Percentiles rank a stretch among this genome's conserved stretches.
phyloP scores from a whole-genome alignment of 2,888 invertebrate species.

The Alcis repandata region DNA sequence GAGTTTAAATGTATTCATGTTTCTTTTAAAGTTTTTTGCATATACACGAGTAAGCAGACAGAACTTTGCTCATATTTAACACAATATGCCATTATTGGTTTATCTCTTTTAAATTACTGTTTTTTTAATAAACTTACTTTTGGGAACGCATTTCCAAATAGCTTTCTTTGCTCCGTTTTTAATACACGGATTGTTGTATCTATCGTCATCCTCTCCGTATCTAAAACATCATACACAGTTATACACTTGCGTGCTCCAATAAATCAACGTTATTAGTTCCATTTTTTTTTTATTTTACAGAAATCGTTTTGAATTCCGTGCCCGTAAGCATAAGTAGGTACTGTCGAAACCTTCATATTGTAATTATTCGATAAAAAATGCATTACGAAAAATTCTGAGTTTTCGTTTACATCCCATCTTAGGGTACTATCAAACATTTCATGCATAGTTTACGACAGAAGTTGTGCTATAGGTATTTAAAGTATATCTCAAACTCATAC shows the following conservation, averaged over 20 bases:
- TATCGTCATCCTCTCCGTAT: conserved; percentile 72
- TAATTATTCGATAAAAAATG: no score
- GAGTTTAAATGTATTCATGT: no score
- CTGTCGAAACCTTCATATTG: no score
- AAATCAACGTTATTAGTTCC: not conserved
- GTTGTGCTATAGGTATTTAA: no score
- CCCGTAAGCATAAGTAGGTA: no score
- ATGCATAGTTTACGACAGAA: no score
- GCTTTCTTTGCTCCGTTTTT: conserved; percentile 80
- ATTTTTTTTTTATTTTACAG: not conserved
- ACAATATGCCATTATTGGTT: not conserved
- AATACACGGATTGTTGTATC: conserved; percentile 72
- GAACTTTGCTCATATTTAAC: not conserved
- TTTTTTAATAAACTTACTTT: conserved; percentile 70
- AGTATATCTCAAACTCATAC: no score
- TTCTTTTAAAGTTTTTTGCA: not conserved
- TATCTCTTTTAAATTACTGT: no score
- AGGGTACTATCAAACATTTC: no score
- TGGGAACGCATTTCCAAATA: conserved; percentile 79
- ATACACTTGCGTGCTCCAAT: not conserved
- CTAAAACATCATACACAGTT: conserved; percentile 49
- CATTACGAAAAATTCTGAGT: no score
- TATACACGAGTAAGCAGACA: not conserved
- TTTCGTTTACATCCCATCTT: no score
- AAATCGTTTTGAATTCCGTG: not conserved